These are phyloP conservation scores for Agrotis exclamationis DNA, from an alignment of 2,888 invertebrate genomes.

Conservation along the genomic window DNA sequence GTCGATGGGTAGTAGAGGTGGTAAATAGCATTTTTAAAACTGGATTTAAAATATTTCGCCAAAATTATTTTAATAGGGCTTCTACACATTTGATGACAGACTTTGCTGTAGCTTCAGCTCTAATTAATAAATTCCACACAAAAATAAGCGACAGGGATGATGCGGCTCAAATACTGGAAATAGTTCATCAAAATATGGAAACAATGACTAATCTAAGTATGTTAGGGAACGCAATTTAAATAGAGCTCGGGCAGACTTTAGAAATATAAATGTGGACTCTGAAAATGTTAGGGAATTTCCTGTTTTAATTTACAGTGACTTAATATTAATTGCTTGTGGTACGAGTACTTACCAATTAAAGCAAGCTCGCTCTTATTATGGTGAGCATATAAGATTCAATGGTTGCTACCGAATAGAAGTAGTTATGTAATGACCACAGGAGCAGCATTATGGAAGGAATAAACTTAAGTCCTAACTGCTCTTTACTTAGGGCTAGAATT, in stretches of 20 bases:
- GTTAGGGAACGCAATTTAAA: constrained; percentile 28
- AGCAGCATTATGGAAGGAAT: constrained; percentile 21
- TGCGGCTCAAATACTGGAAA: constrained; percentile 30
- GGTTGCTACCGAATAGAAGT: constrained; percentile 23
- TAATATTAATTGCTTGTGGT: constrained; percentile 42
- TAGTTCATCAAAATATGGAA: constrained; percentile 29
- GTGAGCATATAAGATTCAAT: constrained; percentile 39
- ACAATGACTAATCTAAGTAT: constrained; percentile 28
- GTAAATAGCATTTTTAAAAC: constrained; percentile 11
- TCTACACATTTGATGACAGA: neutral
- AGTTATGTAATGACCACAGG: constrained; percentile 38
- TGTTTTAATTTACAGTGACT: constrained; percentile 23
- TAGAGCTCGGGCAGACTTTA: constrained; percentile 35
- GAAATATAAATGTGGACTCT: constrained; percentile 33
- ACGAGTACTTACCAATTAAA: constrained; percentile 45
- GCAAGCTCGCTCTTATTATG: constrained; percentile 49
- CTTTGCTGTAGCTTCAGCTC: neutral
- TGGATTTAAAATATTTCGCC: constrained; percentile 1
- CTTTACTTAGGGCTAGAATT: constrained; percentile 30
- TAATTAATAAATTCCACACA: constrained; percentile 30
- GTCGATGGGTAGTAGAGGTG: constrained; percentile 15
- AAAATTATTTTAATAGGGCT: constrained; percentile 8
- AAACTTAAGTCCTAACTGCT: constrained; percentile 16
- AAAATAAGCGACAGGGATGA: constrained; percentile 32
- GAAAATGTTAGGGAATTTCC: constrained; percentile 37